These are phyloP conservation scores for Siphonodentalium dalli DNA, from an alignment of 2,888 invertebrate genomes.

Conservation along the genomic window DNA sequence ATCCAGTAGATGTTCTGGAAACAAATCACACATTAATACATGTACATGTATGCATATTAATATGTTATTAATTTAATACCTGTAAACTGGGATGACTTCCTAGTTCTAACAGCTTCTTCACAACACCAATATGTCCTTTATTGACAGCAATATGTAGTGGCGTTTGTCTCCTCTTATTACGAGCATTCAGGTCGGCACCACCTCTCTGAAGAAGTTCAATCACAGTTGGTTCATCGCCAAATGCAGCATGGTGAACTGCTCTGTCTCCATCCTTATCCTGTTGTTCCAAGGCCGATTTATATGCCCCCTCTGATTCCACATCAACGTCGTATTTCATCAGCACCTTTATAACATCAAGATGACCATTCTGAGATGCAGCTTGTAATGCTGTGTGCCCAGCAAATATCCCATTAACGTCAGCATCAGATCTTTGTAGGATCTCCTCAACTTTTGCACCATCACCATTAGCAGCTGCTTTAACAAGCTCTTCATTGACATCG, in stretches of 20 bases:
- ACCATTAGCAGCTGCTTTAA: slow-evolving; percentile 95
- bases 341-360: slow-evolving; percentile 90
- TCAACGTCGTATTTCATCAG: slow-evolving; percentile 85
- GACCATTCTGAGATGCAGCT: slow-evolving; percentile 94
- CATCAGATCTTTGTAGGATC: slow-evolving; percentile 65
- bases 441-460: slow-evolving; percentile 76
- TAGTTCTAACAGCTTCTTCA: slow-evolving; percentile 84
- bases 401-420: slow-evolving; percentile 81
- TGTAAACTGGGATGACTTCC: slow-evolving; percentile 94
- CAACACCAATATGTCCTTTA: slow-evolving; percentile 88
- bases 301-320: slow-evolving; percentile 61
- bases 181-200: slow-evolving; percentile 87
- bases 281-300: background rate
- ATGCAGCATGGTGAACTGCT: slow-evolving; percentile 96
- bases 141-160: slow-evolving; percentile 97
- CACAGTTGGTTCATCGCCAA: slow-evolving; percentile 95
- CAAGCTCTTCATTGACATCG: slow-evolving; percentile 93
- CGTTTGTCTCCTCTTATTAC: slow-evolving; percentile 94
- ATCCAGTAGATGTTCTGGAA: too few relatives aligned
- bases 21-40: too few relatives aligned
- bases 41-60: too few relatives aligned
- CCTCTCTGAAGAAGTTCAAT: slow-evolving; percentile 76
- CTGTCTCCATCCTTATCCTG: slow-evolving; percentile 94
- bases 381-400: slow-evolving; percentile 82
- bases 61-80: slow-evolving; percentile 66